Percentiles rank a stretch among this genome's conserved stretches.
These are phyloP conservation scores for Pandemis heparana DNA, from an alignment of 2,888 invertebrate species.

Conservation along the genomic window DNA sequence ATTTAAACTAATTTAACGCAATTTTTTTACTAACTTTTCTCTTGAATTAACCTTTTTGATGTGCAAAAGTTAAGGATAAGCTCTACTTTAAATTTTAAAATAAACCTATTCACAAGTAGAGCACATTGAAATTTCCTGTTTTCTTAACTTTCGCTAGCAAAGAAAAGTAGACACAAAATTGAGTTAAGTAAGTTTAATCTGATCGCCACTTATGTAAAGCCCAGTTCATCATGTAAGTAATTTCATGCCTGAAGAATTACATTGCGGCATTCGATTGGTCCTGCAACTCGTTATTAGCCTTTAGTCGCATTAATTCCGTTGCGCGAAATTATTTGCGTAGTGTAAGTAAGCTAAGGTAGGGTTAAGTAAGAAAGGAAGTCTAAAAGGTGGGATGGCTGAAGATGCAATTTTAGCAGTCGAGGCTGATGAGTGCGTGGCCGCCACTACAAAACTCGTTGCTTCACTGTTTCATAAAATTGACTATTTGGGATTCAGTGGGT, in stretches of 20 bases:
- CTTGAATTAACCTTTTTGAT: not conserved
- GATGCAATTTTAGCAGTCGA: slow-evolving; percentile 61
- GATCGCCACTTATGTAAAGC: no score
- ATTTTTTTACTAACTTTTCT: no score
- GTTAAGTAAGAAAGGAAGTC: not conserved
- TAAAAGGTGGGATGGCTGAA: slow-evolving; percentile 44
- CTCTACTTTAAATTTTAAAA: not conserved
- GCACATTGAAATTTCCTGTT: not conserved
- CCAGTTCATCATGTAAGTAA: no score
- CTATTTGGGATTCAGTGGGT: slow-evolving; percentile 26
- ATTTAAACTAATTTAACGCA: no score
- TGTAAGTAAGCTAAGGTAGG: not conserved
- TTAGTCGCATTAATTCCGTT: no score
- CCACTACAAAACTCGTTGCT: slow-evolving; percentile 74
- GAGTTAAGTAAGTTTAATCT: no score
- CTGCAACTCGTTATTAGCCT: no score
- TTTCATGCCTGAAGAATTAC: no score
- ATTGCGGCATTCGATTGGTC: no score
- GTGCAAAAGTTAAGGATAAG: not conserved
- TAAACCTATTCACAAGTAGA: not conserved
- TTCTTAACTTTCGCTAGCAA: not conserved
- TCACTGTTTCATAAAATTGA: slow-evolving; percentile 52
- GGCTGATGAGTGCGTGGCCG: slow-evolving; percentile 72
- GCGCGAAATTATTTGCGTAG: not conserved
- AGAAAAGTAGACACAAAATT: not conserved